Evolutionary conservation across 2,797 vertebrate species (phyloP).

Genomic region (Sorex maritimensis): DNA sequence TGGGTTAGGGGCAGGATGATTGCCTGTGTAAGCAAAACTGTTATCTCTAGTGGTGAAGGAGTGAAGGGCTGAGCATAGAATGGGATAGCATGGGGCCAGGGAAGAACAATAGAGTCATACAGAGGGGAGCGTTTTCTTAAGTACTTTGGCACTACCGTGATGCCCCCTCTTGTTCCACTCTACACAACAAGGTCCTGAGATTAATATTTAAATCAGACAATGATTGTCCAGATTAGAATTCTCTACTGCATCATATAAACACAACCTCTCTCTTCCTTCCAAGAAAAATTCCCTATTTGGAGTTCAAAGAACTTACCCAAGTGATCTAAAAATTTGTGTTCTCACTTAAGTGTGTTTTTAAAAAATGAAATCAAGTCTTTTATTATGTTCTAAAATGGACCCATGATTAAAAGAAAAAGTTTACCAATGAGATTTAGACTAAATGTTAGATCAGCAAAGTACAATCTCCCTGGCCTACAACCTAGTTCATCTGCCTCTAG

Average conservation of each 20-base stretch:
- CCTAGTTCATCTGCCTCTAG: no score
- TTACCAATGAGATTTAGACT: no score
- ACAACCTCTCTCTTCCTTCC: not conserved
- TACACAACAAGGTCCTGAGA: not conserved
- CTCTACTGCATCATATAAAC: not conserved
- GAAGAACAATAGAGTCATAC: not conserved
- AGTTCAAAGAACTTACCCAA: not conserved
- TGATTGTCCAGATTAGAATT: not conserved
- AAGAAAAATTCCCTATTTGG: not conserved
- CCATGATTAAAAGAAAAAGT: no score
- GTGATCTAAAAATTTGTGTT: no score
- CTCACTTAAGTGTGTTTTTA: no score
- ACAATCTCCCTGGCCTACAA: no score
- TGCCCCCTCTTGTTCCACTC: not conserved
- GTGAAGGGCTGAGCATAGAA: not conserved
- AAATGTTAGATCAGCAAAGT: no score
- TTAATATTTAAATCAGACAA: not conserved
- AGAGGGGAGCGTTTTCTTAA: not conserved
- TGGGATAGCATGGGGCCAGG: no score
- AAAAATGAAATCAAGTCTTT: no score
- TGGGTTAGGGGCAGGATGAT: not conserved
- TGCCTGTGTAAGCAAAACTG: no score
- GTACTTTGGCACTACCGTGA: not conserved
- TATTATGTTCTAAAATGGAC: no score
- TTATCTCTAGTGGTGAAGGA: no score